Base-by-base conservation (phyloP, 2,113 vertebrate genomes). In the Mixornis gularis region DNA sequence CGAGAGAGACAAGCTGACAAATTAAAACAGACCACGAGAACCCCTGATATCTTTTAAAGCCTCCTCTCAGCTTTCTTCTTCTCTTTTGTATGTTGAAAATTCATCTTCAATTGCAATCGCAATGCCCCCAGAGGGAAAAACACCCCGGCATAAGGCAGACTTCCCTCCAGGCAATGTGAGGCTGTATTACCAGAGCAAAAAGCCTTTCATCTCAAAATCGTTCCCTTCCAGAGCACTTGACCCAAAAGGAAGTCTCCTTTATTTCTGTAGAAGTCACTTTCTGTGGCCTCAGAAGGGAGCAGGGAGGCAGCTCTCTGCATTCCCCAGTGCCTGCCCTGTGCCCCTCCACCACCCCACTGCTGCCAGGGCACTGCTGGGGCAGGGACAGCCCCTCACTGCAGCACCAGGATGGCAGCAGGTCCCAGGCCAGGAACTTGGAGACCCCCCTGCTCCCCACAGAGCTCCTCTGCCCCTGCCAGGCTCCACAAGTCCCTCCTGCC, bases 181-280 rank as follows among this genome's bases (percentile, higher is more conserved):
- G 63, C 89, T 51, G 32, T 21, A 53, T 76, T 78, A 83, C 81
- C 79, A 29, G 1, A 79, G 76, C 43, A 73, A 72, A 93, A 94
- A 87, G 51, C 36, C 88, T 96, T 95, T 95, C 87, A 94, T 94
- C 89, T 90, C 79, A 18, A 86, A 95, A 89, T n/a, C 40, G 17
- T 53, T 83, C 40, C 2, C 85, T 93, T 94, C 86, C 78, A 80
- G 56, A 93, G 88, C 90, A 55, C 80, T 89, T 93, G 85, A 89
- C 86, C 95, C 78, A 74, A 87, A 95, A 94, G 83, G 68, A 91
- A 97, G 72, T 27, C 82, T 89, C 60, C 87, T 93, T 92, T 85
- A 53, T 73, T 78, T 43, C 89, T 89, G 6, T 11, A 83, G 59
- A 95, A 96, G 83, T 92, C 74, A 70, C 77, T 94, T 92, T 93